Base-by-base conservation (phyloP, 23 tunicate genomes). In the Oikopleura dioica region DNA sequence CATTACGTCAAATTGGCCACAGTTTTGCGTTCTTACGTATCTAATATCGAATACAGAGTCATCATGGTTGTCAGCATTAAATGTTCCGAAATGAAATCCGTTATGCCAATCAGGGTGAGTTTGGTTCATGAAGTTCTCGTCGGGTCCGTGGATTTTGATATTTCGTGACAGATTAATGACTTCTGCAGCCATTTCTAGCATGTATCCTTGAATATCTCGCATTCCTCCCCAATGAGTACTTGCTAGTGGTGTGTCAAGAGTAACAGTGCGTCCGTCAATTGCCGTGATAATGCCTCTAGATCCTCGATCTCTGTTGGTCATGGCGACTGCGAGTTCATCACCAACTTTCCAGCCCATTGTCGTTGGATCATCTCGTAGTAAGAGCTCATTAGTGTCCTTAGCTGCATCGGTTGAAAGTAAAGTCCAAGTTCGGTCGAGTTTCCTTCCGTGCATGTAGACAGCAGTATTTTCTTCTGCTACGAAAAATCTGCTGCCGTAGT, bases 181-280 rank as follows among this genome's bases (percentile, higher is more conserved):
- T 63, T 63, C 72, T 21, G 72, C 72, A 63, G 72, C 72, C 72
- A 63, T 63, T 28, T 63, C 72, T 12, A 63, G 30, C 2, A 2
- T 28, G 33, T 63, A 63, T 63, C 72, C 72, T 16, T 2, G 30
- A 2, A 63, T 28, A 63, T 63, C 33, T 63, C 72, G 29, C 4
- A 63, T 12, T 12, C 72, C 72, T 24, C 72, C 72, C 30, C 33
- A 63, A 63, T 63, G 72, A 28, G 2, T 31, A 28, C 16, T 12
- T n/a, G n/a, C n/a, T n/a, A n/a, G n/a, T n/a, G n/a, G n/a, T n/a
- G n/a, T n/a, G n/a, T n/a, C n/a, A n/a, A 63, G 5, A 63, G 33
- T 63, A 4, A 63, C 26, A 9, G 16, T 44, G 9, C 16, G 16
- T 9, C 16, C 72, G 5, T 63, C 33, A 28, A 63, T 63, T 63